Percentiles rank a stretch among this genome's conserved stretches.
These are phyloP conservation scores for Porites lobata DNA, from an alignment of 92 coral and sea anemone genomes.

Conservation along the genomic window DNA sequence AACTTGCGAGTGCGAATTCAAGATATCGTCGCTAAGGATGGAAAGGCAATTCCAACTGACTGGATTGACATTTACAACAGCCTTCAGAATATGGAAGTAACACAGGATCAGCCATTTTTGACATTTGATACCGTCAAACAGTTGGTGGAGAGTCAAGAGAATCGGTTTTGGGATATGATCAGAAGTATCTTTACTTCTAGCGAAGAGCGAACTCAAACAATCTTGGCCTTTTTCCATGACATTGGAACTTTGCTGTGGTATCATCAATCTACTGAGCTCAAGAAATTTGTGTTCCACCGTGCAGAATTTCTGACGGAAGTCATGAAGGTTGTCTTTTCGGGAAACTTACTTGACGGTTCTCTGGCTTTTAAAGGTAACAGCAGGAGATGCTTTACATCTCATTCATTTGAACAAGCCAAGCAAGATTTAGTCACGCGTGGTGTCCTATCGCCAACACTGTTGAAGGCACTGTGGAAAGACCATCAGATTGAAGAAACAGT, in stretches of 20 bases:
- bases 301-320: slow-evolving; percentile 67
- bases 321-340: slow-evolving; percentile 66
- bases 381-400: slow-evolving; percentile 21
- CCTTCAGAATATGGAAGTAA: slow-evolving; percentile 47
- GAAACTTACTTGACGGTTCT: slow-evolving; percentile 24
- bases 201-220: slow-evolving; percentile 40
- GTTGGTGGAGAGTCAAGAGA: slow-evolving; percentile 20
- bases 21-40: slow-evolving; percentile 49
- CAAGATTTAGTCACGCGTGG: slow-evolving; percentile 67
- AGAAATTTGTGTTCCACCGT: slow-evolving; percentile 73
- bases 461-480: slow-evolving; percentile 60
- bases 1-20: slow-evolving; percentile 43
- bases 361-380: slow-evolving; percentile 3
- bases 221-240: slow-evolving; percentile 73
- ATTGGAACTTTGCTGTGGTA: slow-evolving; percentile 78
- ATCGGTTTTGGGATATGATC: slow-evolving; percentile 2
- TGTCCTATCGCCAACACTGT: slow-evolving; percentile 54
- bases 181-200: not conserved
- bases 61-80: slow-evolving; percentile 60
- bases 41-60: slow-evolving; percentile 64
- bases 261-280: slow-evolving; percentile 57
- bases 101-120: slow-evolving; percentile 44
- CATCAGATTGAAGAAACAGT: slow-evolving; percentile 50
- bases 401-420: slow-evolving; percentile 38
- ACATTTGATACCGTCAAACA: slow-evolving; percentile 50